Percentiles rank a stretch among this genome's conserved stretches.
Conservation (phyloP, 2,888 invertebrate genomes). For the Acanthoscelides obtectus region DNA sequence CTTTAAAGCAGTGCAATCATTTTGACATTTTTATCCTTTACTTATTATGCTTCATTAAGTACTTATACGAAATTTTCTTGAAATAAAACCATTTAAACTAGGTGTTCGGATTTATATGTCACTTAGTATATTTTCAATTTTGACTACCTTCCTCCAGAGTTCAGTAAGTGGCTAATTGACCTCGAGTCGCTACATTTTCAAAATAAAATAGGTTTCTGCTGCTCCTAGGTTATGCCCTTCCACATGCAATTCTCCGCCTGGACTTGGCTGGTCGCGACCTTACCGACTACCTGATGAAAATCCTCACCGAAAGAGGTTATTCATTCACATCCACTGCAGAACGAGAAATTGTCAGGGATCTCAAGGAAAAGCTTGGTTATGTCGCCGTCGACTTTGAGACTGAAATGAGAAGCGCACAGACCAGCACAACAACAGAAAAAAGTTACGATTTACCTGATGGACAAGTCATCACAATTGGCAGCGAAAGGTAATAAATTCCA, state of each 20-base stretch:
- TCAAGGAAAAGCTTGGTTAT: constrained; percentile 89
- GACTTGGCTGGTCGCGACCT: constrained; percentile 95
- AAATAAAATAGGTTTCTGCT: no score
- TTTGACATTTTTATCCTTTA: no score
- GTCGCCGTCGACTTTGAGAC: constrained; percentile 86
- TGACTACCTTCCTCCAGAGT: no score
- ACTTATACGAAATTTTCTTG: no score
- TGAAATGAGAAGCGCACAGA: constrained; percentile 88
- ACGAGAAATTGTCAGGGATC: constrained; percentile 89
- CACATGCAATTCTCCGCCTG: constrained; percentile 94
- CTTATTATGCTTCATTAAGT: no score
- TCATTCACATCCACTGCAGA: constrained; percentile 95
- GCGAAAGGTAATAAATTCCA: constrained; percentile 72
- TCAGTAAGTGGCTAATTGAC: no score
- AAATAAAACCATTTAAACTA: no score
- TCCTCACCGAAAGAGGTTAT: constrained; percentile 92
- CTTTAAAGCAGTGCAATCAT: no score
- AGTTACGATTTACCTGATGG: constrained; percentile 88
- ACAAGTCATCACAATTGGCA: constrained; percentile 87
- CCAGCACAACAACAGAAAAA: constrained; percentile 86
- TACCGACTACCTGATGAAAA: constrained; percentile 97
- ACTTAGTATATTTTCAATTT: no score
- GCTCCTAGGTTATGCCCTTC: constrained; percentile 69
- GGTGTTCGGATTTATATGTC: no score
- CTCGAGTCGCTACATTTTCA: no score